Conservation (phyloP, 2,888 invertebrate genomes). For the Operophtera brumata region DNA sequence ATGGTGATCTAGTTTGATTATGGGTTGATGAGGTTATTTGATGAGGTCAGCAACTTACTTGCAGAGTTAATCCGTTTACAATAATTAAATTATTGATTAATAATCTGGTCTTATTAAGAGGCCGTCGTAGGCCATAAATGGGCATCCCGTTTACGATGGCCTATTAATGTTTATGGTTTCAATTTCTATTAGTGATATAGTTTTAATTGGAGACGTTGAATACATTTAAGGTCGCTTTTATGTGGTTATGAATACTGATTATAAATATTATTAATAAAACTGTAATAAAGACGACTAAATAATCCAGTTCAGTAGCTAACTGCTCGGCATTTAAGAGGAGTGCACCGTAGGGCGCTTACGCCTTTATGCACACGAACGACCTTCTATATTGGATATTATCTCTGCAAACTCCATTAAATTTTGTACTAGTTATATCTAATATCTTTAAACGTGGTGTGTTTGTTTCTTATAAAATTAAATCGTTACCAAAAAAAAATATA, state of each 20-base stretch:
- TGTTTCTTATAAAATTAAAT: too few relatives aligned
- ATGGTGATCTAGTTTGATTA: neutral
- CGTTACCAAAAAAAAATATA: too few relatives aligned
- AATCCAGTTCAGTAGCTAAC: neutral
- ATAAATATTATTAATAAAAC: constrained; percentile 15
- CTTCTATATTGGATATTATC: too few relatives aligned
- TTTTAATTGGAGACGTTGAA: constrained; percentile 38
- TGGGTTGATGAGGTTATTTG: neutral
- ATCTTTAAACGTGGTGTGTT: too few relatives aligned
- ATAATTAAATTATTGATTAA: constrained; percentile 33
- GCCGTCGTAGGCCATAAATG: constrained; percentile 30
- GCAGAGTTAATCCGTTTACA: neutral
- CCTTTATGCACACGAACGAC: too few relatives aligned
- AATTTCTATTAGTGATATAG: constrained; percentile 45
- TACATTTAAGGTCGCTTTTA: constrained; percentile 16
- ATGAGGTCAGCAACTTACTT: neutral
- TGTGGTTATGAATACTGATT: constrained; percentile 4
- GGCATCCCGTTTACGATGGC: constrained; percentile 42
- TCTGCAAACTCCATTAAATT: too few relatives aligned
- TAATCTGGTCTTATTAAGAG: constrained; percentile 40
- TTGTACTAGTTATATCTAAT: too few relatives aligned
- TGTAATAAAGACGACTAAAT: constrained; percentile 9
- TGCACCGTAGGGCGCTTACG: too few relatives aligned
- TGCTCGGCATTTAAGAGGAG: too few relatives aligned
- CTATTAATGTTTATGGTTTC: constrained; percentile 40